These are phyloP conservation scores for Heterodera carotae DNA, from an alignment of 1,140 invertebrate genomes.

Conservation along the genomic window DNA sequence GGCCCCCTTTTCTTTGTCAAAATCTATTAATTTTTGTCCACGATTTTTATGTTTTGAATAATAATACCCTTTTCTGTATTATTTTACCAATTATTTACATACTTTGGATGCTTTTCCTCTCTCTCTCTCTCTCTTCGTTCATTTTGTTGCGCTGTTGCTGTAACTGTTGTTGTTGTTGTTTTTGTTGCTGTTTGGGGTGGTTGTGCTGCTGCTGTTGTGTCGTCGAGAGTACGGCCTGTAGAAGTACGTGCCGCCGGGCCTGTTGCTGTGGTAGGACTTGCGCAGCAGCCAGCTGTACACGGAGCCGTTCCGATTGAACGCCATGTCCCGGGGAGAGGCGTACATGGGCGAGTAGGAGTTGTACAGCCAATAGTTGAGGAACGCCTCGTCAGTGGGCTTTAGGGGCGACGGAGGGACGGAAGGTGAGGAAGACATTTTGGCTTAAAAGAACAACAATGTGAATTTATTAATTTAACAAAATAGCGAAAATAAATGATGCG, in stretches of 20 bases:
- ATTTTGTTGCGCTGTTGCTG: not conserved
- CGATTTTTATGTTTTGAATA: too few species aligned
- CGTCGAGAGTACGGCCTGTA: not conserved
- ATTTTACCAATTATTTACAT: too few species aligned
- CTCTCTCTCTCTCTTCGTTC: too few species aligned
- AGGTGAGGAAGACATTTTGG: not conserved
- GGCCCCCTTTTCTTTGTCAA: too few species aligned
- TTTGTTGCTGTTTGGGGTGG: too few species aligned
- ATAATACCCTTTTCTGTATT: too few species aligned
- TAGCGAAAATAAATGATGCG: too few species aligned
- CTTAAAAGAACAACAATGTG: not conserved
- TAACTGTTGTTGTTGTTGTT: too few species aligned
- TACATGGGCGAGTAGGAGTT: not conserved
- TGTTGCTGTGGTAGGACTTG: not conserved
- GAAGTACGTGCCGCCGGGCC: not conserved
- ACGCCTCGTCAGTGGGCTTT: not conserved
- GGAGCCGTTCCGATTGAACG: not conserved
- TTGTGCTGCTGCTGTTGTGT: not conserved
- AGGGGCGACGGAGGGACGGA: not conserved
- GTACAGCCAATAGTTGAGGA: constrained; percentile 5
- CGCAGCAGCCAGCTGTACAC: not conserved
- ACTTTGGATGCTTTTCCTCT: too few species aligned
- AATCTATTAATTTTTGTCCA: too few species aligned
- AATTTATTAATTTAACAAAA: not conserved
- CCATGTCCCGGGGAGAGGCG: not conserved